Evolutionary conservation across 2,113 vertebrate genomes (phyloP).

Genomic region (Sturnira hondurensis): DNA sequence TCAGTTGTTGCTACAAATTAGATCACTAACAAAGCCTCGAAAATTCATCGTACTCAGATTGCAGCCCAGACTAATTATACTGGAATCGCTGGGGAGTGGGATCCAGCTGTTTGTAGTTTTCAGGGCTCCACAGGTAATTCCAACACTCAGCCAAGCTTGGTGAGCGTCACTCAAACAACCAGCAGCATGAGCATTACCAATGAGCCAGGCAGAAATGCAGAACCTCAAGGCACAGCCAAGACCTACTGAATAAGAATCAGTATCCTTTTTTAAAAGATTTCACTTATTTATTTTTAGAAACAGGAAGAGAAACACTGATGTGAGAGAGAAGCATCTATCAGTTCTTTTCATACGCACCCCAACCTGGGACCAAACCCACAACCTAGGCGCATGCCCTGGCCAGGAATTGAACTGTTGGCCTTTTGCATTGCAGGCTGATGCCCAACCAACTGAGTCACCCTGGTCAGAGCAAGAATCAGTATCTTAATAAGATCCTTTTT

Average conservation of each 20-base stretch:
- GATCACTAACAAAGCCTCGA: background rate
- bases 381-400: no score
- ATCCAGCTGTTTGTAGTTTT: background rate
- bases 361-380: no score
- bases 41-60: background rate
- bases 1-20: background rate
- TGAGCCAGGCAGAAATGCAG: background rate
- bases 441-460: no score
- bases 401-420: no score
- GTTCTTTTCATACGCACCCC: no score
- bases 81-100: background rate
- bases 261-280: background rate
- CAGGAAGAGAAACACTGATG: no score
- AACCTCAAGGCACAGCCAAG: background rate
- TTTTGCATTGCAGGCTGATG: no score
- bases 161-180: background rate
- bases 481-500: background rate
- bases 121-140: background rate
- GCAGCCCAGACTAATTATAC: background rate
- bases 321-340: no score
- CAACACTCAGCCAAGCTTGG: background rate
- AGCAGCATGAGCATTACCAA: background rate
- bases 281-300: no score
- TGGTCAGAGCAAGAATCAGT: background rate
- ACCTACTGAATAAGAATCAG: background rate